phyloP scores from a whole-genome alignment of 2,888 invertebrate species.

The Hirtodrosophila duncani region DNA sequence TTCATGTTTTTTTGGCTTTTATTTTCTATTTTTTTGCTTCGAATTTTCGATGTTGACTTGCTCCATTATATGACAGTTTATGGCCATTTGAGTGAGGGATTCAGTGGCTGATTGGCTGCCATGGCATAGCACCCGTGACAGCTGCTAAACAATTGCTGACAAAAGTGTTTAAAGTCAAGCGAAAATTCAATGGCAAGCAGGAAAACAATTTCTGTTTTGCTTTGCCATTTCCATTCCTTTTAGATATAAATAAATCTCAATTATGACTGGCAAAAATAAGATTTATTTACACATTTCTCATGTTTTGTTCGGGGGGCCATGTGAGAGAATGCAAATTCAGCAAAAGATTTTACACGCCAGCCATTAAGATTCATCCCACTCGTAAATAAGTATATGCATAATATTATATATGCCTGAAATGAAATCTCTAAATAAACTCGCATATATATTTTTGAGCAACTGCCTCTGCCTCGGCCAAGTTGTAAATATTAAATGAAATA shows the following conservation, averaged over 20 bases:
- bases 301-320: conserved; percentile 2
- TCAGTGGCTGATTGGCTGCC: conserved; percentile 15
- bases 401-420: no score
- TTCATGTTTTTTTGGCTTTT: conserved; percentile 8
- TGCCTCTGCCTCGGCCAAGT: conserved; percentile 1
- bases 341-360: conserved; percentile 7
- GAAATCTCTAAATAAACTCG: no score
- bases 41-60: conserved; percentile 5
- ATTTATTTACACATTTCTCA: conserved; percentile 2
- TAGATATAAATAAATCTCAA: conserved; percentile 35
- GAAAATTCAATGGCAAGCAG: neutral
- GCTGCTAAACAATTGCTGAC: conserved; percentile 3
- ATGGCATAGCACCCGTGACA: conserved; percentile 10
- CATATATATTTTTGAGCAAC: neutral
- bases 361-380: no score
- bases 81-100: conserved; percentile 12
- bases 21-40: conserved; percentile 7
- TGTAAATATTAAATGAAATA: neutral
- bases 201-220: conserved; percentile 22
- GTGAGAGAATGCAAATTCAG: conserved; percentile 15
- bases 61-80: conserved; percentile 23
- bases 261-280: conserved; percentile 17
- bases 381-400: neutral
- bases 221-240: neutral
- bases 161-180: conserved; percentile 15